These are phyloP conservation scores for Cephus pulcher DNA, from an alignment of 2,888 invertebrate genomes.

Conservation along the genomic window DNA sequence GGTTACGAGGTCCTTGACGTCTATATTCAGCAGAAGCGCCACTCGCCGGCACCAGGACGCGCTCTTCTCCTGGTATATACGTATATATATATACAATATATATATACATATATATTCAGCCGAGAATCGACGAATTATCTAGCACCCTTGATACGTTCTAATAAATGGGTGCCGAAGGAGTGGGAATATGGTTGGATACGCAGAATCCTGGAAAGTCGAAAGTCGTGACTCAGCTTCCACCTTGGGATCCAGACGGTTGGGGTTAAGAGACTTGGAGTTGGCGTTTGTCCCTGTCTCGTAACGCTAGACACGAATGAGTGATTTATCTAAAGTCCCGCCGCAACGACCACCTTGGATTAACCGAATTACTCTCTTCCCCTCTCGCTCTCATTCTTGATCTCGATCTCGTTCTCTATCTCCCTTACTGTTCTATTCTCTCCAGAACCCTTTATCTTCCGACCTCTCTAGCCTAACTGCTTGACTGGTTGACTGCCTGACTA, in stretches of 20 bases:
- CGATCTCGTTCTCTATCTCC: neutral
- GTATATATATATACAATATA: no score
- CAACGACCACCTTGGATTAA: constrained; percentile 59
- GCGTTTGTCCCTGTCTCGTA: constrained; percentile 28
- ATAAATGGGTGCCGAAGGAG: constrained; percentile 20
- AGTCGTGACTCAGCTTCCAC: constrained; percentile 7
- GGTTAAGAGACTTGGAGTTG: neutral
- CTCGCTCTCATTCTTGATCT: constrained; percentile 20
- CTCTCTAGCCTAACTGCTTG: constrained; percentile 9
- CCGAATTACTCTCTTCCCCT: constrained; percentile 49
- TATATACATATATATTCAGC: neutral
- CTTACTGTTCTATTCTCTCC: neutral
- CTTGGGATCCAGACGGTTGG: neutral
- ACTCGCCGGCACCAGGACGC: neutral
- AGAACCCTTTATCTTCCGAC: constrained; percentile 14
- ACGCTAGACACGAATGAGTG: constrained; percentile 49
- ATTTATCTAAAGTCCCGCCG: constrained; percentile 53
- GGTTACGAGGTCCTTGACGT: neutral
- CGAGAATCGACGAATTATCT: neutral
- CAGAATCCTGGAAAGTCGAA: neutral
- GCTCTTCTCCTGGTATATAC: neutral
- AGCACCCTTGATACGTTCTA: neutral
- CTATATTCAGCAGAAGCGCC: neutral
- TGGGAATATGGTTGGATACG: neutral
- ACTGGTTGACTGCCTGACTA: neutral